Evolutionary conservation across 2,888 invertebrate species (phyloP).

Genomic region (Sesia bembeciformis): DNA sequence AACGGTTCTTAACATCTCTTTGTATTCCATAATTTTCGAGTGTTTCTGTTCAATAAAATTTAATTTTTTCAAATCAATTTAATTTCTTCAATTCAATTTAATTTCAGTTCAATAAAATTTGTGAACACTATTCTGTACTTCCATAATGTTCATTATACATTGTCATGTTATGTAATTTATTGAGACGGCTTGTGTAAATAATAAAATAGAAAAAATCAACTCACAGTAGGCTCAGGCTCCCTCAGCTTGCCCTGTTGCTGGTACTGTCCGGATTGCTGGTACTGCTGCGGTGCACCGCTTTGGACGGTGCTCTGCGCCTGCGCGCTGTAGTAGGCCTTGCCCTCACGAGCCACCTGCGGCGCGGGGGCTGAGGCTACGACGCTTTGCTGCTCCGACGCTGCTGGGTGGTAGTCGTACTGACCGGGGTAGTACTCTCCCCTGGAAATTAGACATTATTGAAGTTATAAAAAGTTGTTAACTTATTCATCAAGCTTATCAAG

Average conservation of each 20-base stretch:
- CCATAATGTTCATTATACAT: no score
- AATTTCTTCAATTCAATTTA: no score
- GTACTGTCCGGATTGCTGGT: constrained; percentile 7
- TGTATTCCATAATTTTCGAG: no score
- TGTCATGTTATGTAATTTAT: neutral
- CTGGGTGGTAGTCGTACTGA: constrained; percentile 16
- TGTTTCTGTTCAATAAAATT: no score
- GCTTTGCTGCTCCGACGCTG: constrained; percentile 15
- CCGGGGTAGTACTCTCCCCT: constrained; percentile 20
- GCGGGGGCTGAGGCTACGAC: constrained; percentile 13
- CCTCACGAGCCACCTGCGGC: constrained; percentile 22
- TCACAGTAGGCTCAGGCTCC: constrained; percentile 58
- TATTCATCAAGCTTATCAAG: no score
- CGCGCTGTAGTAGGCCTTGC: constrained; percentile 20
- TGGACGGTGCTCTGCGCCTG: constrained; percentile 12
- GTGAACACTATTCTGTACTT: no score
- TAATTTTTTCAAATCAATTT: no score
- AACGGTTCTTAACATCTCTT: no score
- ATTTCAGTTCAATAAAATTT: no score
- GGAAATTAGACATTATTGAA: neutral
- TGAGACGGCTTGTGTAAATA: neutral
- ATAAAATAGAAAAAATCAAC: constrained; percentile 15
- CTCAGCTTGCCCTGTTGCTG: constrained; percentile 14
- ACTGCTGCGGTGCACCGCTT: constrained; percentile 6
- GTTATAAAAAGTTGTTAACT: no score